A percentile compares a stretch with the other conserved stretches of the same genome.
Conservation (phyloP, 2,888 invertebrate species). For the Euproctis similis region DNA sequence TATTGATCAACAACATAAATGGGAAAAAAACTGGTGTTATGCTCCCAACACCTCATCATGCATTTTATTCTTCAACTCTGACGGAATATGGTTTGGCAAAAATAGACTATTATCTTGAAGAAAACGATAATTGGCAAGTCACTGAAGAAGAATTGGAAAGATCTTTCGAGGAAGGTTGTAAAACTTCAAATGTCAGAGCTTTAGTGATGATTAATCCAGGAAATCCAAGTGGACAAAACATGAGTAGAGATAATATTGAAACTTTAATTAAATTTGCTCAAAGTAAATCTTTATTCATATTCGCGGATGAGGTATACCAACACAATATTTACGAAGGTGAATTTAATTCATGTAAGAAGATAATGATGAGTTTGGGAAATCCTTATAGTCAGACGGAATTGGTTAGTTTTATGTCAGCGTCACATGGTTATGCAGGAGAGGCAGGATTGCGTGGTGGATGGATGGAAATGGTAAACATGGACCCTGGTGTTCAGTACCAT, state of each 20-base stretch:
- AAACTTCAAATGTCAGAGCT: slow-evolving; percentile 81
- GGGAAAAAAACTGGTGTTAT: slow-evolving; percentile 84
- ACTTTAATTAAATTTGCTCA: slow-evolving; percentile 91
- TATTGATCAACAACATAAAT: slow-evolving; percentile 68
- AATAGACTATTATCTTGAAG: slow-evolving; percentile 91
- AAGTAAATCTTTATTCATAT: slow-evolving; percentile 83
- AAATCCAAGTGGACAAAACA: slow-evolving; percentile 90
- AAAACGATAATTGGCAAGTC: slow-evolving; percentile 87
- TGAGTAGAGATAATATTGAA: slow-evolving; percentile 88
- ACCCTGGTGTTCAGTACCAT: slow-evolving; percentile 64
- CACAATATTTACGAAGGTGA: slow-evolving; percentile 91
- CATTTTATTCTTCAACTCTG: slow-evolving; percentile 92
- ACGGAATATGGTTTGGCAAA: slow-evolving; percentile 89
- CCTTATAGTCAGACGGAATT: slow-evolving; percentile 88
- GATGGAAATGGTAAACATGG: slow-evolving; percentile 89
- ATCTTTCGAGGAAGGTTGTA: slow-evolving; percentile 78
- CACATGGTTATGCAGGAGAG: slow-evolving; percentile 93
- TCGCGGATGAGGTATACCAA: slow-evolving; percentile 96
- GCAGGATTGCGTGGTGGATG: slow-evolving; percentile 95
- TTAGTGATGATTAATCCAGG: slow-evolving; percentile 96
- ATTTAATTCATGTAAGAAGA: slow-evolving; percentile 93
- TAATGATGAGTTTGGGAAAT: slow-evolving; percentile 87
- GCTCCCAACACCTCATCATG: slow-evolving; percentile 97
- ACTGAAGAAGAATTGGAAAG: slow-evolving; percentile 84
- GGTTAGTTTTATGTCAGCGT: slow-evolving; percentile 94